Conservation (phyloP, 2,888 invertebrate species). For the Drosophila formosana region DNA sequence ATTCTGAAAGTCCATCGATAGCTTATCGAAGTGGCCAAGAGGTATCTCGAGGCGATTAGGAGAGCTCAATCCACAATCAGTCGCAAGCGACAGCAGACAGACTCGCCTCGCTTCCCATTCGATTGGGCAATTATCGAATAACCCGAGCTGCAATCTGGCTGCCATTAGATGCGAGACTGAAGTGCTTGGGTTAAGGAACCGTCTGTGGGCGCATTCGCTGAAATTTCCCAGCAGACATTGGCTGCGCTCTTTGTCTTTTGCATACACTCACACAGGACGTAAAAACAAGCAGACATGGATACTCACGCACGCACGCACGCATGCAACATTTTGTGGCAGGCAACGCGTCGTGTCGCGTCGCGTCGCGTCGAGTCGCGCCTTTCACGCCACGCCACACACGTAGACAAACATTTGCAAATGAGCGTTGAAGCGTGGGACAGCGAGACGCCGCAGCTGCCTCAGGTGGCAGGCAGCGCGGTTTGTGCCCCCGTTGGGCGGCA, state of each 20-base stretch:
- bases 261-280: not conserved
- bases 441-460: slow-evolving; percentile 48
- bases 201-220: slow-evolving; percentile 34
- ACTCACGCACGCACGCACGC: not conserved
- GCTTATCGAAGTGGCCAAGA: slow-evolving; percentile 7
- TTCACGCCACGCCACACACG: slow-evolving; percentile 64
- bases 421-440: slow-evolving; percentile 63
- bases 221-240: slow-evolving; percentile 48
- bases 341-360: slow-evolving; percentile 23
- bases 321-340: slow-evolving; percentile 9
- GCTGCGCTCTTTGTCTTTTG: not conserved
- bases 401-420: slow-evolving; percentile 73
- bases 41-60: not conserved
- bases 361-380: too few relatives aligned
- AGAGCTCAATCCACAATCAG: not conserved
- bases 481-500: slow-evolving; percentile 4
- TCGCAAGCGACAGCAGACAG: not conserved
- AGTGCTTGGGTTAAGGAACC: slow-evolving; percentile 31
- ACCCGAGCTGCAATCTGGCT: not conserved
- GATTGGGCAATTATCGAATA: slow-evolving; percentile 12
- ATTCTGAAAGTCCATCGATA: slow-evolving; percentile 11
- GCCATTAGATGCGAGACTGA: not conserved
- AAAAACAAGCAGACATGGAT: not conserved
- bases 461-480: slow-evolving; percentile 39
- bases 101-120: slow-evolving; percentile 2